Evolutionary conservation across 2,113 vertebrate genomes (phyloP).

Genomic region (Rhizomys pruinosus): DNA sequence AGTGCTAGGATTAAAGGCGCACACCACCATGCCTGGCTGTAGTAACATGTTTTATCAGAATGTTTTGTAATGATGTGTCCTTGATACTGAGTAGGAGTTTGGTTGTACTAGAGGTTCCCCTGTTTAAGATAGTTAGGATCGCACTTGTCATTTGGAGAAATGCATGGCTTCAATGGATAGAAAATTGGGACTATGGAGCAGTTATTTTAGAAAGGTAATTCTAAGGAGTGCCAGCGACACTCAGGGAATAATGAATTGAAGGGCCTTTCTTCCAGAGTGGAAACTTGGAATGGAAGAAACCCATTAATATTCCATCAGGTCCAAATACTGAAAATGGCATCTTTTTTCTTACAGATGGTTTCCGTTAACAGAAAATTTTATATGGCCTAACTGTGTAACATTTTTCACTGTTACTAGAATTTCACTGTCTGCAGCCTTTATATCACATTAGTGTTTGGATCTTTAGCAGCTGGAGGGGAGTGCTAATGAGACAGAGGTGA

Average conservation of each 20-base stretch:
- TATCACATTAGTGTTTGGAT: slow-evolving; percentile 47
- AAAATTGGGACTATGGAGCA: slow-evolving; percentile 16
- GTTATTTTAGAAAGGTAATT: slow-evolving; percentile 73
- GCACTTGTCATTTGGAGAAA: slow-evolving; percentile 12
- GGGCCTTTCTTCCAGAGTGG: slow-evolving; percentile 48
- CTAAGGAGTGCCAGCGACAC: neutral
- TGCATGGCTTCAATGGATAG: neutral
- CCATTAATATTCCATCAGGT: slow-evolving; percentile 53
- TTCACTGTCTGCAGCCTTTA: neutral
- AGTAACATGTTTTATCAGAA: slow-evolving; percentile 47
- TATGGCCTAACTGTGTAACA: slow-evolving; percentile 48
- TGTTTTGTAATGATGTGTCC: slow-evolving; percentile 35
- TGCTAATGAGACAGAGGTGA: slow-evolving; percentile 58
- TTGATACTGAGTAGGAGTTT: slow-evolving; percentile 13
- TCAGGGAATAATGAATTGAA: slow-evolving; percentile 63
- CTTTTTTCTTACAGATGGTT: slow-evolving; percentile 71
- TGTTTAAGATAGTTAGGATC: slow-evolving; percentile 10
- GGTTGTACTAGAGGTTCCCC: neutral
- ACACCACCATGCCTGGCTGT: neutral
- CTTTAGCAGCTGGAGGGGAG: slow-evolving; percentile 56
- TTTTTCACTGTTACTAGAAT: slow-evolving; percentile 55
- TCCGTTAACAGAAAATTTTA: slow-evolving; percentile 70
- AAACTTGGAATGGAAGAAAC: slow-evolving; percentile 67
- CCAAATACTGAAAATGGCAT: slow-evolving; percentile 52
- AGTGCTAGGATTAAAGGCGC: neutral